Percentiles rank a stretch among this genome's conserved stretches.
phyloP scores from a whole-genome alignment of 2,113 vertebrate species.

The Fregetta grallaria region DNA sequence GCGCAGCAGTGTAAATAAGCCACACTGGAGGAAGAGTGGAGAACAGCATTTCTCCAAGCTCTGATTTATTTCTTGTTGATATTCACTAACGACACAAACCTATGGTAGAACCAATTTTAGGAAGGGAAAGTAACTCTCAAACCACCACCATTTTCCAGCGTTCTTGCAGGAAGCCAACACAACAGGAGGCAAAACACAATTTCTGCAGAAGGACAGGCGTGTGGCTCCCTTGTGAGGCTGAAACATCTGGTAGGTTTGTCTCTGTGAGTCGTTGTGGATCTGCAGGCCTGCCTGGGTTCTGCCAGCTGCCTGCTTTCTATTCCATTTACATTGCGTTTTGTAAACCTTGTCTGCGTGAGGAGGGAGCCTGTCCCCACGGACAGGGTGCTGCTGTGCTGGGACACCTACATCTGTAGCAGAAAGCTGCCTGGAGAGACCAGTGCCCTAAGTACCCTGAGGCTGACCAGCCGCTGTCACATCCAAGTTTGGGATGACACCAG shows the following conservation, averaged over 20 bases:
- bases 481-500: background rate
- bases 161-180: background rate
- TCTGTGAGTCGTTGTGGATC: background rate
- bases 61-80: slow-evolving; percentile 25
- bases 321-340: background rate
- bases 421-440: background rate
- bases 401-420: background rate
- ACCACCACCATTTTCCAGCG: background rate
- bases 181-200: background rate
- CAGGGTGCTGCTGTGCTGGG: background rate
- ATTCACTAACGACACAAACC: background rate
- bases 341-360: background rate
- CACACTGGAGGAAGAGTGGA: background rate
- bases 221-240: background rate
- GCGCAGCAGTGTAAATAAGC: slow-evolving; percentile 22
- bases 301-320: background rate
- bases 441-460: rapidly evolving
- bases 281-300: background rate
- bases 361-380: background rate
- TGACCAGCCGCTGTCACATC: background rate
- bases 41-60: background rate
- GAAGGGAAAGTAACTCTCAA: background rate
- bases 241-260: slow-evolving; percentile 9
- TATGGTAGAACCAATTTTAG: background rate
- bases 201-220: background rate